A percentile compares a stretch with the other conserved stretches of the same genome.
Evolutionary conservation across 2,888 invertebrate species (phyloP).

Genomic region (Lasioglossum malachurum): DNA sequence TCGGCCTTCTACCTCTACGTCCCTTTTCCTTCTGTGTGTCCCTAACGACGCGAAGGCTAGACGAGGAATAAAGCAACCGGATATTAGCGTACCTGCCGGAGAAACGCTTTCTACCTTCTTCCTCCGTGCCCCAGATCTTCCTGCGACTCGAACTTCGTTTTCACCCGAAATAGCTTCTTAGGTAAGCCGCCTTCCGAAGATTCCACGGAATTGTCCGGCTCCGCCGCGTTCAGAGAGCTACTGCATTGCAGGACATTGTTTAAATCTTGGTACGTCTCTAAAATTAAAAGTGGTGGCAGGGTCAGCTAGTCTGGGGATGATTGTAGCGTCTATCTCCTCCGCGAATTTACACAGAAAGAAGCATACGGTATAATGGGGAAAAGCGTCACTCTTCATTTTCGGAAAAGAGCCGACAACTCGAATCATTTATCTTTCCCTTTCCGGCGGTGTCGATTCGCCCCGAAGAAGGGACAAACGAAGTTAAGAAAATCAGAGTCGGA

Average conservation of each 20-base stretch:
- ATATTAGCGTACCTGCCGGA: slow-evolving; percentile 66
- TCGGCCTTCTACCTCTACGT: background rate
- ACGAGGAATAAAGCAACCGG: slow-evolving; percentile 64
- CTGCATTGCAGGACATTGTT: background rate
- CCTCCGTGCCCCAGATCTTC: background rate
- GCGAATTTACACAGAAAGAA: background rate
- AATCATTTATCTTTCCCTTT: background rate
- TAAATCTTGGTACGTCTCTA: background rate
- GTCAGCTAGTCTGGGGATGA: background rate
- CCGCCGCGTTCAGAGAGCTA: background rate
- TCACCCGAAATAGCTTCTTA: slow-evolving; percentile 44
- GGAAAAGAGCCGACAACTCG: no score
- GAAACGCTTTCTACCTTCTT: slow-evolving; percentile 42
- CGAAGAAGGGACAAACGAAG: background rate
- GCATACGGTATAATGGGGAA: background rate
- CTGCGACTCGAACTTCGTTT: slow-evolving; percentile 21
- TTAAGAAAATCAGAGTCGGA: slow-evolving; percentile 5
- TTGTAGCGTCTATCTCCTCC: background rate
- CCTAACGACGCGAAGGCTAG: slow-evolving; percentile 47
- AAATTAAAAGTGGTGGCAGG: background rate
- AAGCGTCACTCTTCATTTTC: background rate
- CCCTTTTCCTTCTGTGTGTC: slow-evolving; percentile 18
- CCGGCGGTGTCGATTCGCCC: background rate
- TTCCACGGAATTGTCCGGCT: slow-evolving; percentile 27
- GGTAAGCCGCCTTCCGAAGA: slow-evolving; percentile 21